Evolutionary conservation across 2,888 invertebrate genomes (phyloP), one percentile per base, ranked within the genome.

Genomic region (Dascillus cervinus): DNA sequence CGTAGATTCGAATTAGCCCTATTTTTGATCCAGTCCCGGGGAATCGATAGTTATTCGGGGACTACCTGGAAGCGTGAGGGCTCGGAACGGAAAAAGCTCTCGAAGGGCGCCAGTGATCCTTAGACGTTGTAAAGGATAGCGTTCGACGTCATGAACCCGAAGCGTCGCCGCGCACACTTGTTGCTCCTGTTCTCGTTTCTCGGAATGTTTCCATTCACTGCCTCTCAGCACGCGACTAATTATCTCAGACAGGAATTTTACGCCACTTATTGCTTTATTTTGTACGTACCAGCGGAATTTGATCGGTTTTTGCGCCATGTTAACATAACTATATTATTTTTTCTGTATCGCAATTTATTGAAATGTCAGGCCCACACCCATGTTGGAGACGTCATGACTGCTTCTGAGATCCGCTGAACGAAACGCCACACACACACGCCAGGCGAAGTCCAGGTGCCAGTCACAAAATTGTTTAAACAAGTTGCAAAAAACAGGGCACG

Each of bases 211-310:
- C 44, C 43, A 45, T 47, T 47, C 45, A 44, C 45, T 37, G 44
- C 36, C 36, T 39, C 48, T 37, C 50, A 45, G 51, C 53, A 53
- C 49, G 51, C 53, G 49, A 50, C 51, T 55, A 53, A 55, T 55
- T 55, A 55, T 48, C 44, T 38, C 32, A 37, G 41, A 41, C 43
- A 41, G 41, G 44, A 36, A 43, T 49, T 50, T 46, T 43, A 39
- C 43, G 37, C 39, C 39, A 34, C 43, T 52, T 44, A 43, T 44
- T 43, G 36, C 41, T 32, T 44, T 43, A 32, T 44, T 40, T 46
- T 32, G 32, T 30, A 6, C n/a, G 4, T 17, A 17, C 17, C 5
- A 17, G 8, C 17, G 8, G 17, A 8, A 17, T 4, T 8, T 17
- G 17, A 4, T 17, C 8, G 17, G 8, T 17, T 17, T 17, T 6